Evolutionary conservation across 2,113 vertebrate genomes (phyloP).

Genomic region (Dinomys branickii): DNA sequence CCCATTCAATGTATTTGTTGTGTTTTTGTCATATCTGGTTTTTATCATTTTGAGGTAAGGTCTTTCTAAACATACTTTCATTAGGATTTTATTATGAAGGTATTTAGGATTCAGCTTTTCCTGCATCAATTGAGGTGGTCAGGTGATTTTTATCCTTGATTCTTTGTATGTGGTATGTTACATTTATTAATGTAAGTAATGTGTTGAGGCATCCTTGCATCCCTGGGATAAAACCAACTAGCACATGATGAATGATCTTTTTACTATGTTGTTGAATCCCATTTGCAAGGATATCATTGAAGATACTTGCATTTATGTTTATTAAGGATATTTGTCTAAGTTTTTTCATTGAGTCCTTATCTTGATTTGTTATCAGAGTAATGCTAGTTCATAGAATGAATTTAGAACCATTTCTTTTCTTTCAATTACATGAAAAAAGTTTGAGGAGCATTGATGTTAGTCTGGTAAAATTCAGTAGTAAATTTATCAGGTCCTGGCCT

Average conservation of each 20-base stretch:
- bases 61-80: neutral
- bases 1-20: neutral
- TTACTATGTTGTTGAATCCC: neutral
- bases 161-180: neutral
- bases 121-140: neutral
- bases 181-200: neutral
- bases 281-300: neutral
- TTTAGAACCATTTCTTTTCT: neutral
- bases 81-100: neutral
- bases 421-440: neutral
- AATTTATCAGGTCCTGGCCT: neutral
- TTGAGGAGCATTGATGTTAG: neutral
- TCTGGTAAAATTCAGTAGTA: neutral
- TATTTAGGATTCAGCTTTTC: neutral
- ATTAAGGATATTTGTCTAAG: neutral
- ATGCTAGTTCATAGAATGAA: neutral
- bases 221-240: neutral
- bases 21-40: neutral
- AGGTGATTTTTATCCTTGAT: neutral
- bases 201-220: neutral
- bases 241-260: neutral
- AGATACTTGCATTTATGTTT: neutral
- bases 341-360: neutral
- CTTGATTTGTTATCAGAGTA: neutral
- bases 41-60: neutral